Base-by-base conservation (phyloP, 2,113 vertebrate genomes). In the Seriola rivoliana region DNA sequence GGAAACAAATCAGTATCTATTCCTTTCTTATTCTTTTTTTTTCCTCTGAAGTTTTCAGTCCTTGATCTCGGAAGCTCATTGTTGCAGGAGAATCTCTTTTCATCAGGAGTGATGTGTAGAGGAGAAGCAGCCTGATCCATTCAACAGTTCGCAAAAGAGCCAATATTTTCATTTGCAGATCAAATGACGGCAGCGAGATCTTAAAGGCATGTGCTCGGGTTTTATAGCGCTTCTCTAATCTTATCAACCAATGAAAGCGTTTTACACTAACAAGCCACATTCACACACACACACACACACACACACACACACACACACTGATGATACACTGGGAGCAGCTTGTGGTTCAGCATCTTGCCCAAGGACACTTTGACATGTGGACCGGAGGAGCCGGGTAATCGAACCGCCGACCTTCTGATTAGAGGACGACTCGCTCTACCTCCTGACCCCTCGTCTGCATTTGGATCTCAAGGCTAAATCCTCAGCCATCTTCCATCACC, bases 401-500 rank as follows among this genome's bases (percentile, higher is more conserved):
- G 34, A 36, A 42, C 40, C 40, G 2, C 40, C 10, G 8, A 42
- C 40, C 40, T 11, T 11, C 2, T 10, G 40, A 42, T 11, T 42
- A 11, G 40, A 9, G 40, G 8, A 11, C 8, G 10, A 42, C 8
- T 8, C 10, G 7, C 2, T 42, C 10, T 42, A 42, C 8, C 40
- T 42, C 40, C 40, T 42, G 40, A 1, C 40, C 40, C 40, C 40
- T 42, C 9, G 13, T 16, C 46, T n/a, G n/a, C 34, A 23, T 46
- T 21, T 11, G 16, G 48, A n/a, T 32, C 71, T 68, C 42, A 34
- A 55, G 25, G 76, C 59, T 69, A 52, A 29, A 81, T 71, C 13
- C 0, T 6, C 21, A 9, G 46, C 25, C 1, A 40, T 58, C 50
- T 14, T 77, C 60, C 52, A 38, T 48, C 57, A 52, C 74, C 48